Evolutionary conservation across 2,113 vertebrate species (phyloP).

Genomic region (Muntiacus reevesi): DNA sequence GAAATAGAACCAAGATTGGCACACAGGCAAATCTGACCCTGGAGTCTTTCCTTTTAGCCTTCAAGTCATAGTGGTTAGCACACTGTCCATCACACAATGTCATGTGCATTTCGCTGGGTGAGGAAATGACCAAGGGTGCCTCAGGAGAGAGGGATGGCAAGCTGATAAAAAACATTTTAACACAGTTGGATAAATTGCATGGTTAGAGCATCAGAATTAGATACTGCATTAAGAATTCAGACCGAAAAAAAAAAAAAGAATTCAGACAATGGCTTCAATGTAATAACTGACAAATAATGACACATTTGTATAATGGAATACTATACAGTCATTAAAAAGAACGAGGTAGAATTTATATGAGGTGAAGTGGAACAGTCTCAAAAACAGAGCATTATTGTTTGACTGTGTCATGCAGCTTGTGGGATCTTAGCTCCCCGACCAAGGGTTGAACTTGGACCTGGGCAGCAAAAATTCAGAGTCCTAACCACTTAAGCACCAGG

Average conservation of each 20-base stretch:
- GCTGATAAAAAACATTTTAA: neutral
- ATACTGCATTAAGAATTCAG: neutral
- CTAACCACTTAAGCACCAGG: neutral
- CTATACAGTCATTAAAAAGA: neutral
- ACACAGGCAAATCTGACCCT: neutral
- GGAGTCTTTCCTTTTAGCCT: neutral
- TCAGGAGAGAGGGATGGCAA: neutral
- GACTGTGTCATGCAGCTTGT: neutral
- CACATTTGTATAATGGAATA: neutral
- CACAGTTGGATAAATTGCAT: neutral
- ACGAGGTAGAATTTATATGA: neutral
- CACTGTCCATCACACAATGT: rapidly evolving
- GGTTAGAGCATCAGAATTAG: neutral
- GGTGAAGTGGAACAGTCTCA: neutral
- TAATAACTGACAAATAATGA: neutral
- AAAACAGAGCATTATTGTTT: neutral
- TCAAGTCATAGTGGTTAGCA: neutral
- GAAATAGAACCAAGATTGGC: neutral
- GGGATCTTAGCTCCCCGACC: neutral
- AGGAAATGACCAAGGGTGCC: no score
- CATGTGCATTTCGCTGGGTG: rapidly evolving
- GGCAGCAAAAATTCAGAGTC: neutral
- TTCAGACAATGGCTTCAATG: neutral
- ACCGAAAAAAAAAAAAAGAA: neutral
- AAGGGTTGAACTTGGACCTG: neutral